These are phyloP conservation scores for Erethizon dorsatum DNA, from an alignment of 2,797 vertebrate species.

Conservation along the genomic window DNA sequence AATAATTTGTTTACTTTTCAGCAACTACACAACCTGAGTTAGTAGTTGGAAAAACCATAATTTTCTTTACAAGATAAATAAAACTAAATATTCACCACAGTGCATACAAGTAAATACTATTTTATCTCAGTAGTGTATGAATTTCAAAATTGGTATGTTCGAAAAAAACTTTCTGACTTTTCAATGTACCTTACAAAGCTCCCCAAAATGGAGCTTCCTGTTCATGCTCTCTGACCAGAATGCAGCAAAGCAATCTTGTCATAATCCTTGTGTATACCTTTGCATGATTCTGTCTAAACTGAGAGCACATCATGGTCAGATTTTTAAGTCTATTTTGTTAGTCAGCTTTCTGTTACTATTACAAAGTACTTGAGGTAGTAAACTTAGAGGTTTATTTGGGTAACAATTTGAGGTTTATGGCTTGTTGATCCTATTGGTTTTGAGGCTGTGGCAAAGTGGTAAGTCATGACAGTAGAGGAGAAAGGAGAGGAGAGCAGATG, in stretches of 20 bases:
- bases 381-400: background rate
- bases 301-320: slow-evolving; percentile 14
- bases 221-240: slow-evolving; percentile 38
- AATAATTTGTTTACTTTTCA: background rate
- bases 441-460: background rate
- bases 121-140: background rate
- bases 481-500: background rate
- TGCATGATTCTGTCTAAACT: slow-evolving; percentile 49
- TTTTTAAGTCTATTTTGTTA: slow-evolving; percentile 61
- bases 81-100: background rate
- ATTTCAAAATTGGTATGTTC: slow-evolving; percentile 33
- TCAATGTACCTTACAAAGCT: slow-evolving; percentile 3
- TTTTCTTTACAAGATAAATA: slow-evolving; percentile 29
- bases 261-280: background rate
- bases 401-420: background rate
- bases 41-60: slow-evolving; percentile 1
- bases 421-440: background rate
- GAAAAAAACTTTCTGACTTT: slow-evolving; percentile 4
- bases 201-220: slow-evolving; percentile 6
- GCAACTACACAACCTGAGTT: background rate
- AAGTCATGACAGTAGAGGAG: background rate
- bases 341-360: background rate
- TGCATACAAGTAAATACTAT: background rate
- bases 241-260: background rate
- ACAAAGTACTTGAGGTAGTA: background rate